Evolutionary conservation across 1,140 invertebrate species (phyloP), one percentile per base, ranked within the genome.

Genomic region (Pogonomyrmex californicus): DNA sequence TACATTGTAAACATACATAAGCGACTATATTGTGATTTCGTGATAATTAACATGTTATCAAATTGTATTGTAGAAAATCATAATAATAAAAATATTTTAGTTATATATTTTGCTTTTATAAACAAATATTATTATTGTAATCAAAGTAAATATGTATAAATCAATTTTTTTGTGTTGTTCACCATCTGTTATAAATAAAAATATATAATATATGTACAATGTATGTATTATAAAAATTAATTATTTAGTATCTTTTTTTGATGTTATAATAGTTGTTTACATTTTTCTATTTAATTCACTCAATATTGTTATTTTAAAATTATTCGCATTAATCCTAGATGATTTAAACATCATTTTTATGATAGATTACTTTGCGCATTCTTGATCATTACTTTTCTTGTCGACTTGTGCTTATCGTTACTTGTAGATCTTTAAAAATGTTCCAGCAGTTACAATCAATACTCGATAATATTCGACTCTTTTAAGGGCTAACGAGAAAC

Each of bases 401-500:
- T 10, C 30, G 30, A 36, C 10, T 36, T 12, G 14, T 33, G 33
- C 30, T 62, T 62, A 62, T 62, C 58, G 9, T 60, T 12, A 62
- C 4, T 62, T 62, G 58, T 62, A 14, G 30, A 62, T 62, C 58
- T 62, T 56, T 56, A 56, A 56, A 56, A 56, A 56, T 56, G n/a
- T 54, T 12, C 36, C 12, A 30, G 30, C 3, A 12, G 30, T 62
- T 62, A 33, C 30, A 33, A 33, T 12, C 30, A 62, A 62, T 62
- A 62, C 30, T 23, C 23, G 14, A 62, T 62, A 62, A 62, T 62
- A 62, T 30, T 62, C 58, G 58, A 62, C 1, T 30, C 58, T 62
- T 12, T 62, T 62, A 62, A 9, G 58, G 9, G 33, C 58, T 60
- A 60, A 60, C 58, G 58, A 60, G 58, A 60, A 60, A 60, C 58